These are phyloP conservation scores for Bambusicola thoracicus DNA, from an alignment of 2,113 vertebrate genomes.

Conservation along the genomic window DNA sequence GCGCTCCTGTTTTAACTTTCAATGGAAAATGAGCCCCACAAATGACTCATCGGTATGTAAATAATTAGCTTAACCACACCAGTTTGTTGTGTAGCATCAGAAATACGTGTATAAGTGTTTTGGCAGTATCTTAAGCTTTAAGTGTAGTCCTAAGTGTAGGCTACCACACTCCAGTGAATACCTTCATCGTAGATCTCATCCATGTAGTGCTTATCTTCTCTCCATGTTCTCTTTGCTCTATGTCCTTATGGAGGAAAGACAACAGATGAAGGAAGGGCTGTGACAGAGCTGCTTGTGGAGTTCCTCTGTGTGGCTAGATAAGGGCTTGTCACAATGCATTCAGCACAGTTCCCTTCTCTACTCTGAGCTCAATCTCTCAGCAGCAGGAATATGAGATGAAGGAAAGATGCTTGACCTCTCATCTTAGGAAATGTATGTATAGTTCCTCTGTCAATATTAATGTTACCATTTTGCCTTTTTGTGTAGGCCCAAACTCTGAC, in stretches of 20 bases:
- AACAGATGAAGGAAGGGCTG: background rate
- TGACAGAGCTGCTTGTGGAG: background rate
- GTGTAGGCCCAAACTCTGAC: slow-evolving; percentile 94
- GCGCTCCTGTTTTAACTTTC: background rate
- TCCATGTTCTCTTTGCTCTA: background rate
- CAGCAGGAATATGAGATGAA: background rate
- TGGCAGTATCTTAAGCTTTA: background rate
- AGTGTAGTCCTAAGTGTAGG: background rate
- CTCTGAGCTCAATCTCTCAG: background rate
- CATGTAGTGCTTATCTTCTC: background rate
- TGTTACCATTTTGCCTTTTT: background rate
- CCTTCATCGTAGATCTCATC: background rate
- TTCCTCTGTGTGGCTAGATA: background rate
- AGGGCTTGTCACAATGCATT: rapidly evolving
- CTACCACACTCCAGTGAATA: background rate
- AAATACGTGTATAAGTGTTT: background rate
- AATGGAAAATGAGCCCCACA: background rate
- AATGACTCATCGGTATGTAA: background rate
- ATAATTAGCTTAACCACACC: background rate
- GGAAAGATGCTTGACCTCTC: background rate
- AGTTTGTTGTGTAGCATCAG: background rate
- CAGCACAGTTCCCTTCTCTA: background rate
- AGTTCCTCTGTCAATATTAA: background rate
- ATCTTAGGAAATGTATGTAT: rapidly evolving
- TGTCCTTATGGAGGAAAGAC: background rate